Percentiles rank a stretch among this genome's conserved stretches.
phyloP scores from a whole-genome alignment of 2,888 invertebrate genomes.

The Chironomus tentans region DNA sequence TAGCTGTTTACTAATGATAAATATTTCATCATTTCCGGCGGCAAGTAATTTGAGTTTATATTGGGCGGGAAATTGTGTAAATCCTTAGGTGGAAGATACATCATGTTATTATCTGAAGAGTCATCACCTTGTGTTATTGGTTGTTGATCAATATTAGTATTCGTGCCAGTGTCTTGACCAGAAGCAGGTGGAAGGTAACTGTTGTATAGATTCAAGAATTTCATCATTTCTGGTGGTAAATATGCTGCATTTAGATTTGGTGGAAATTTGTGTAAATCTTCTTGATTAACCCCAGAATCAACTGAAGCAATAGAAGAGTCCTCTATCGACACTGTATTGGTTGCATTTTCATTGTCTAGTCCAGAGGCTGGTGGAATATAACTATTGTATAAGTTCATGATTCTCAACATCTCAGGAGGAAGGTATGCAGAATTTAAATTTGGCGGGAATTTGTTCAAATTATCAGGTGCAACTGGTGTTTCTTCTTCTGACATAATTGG shows the following conservation, averaged over 20 bases:
- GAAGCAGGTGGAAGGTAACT: neutral
- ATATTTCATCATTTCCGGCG: conserved; percentile 33
- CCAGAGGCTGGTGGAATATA: neutral
- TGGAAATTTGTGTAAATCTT: conserved; percentile 30
- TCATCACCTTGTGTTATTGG: neutral
- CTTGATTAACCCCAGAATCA: conserved; percentile 26
- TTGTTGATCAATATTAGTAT: neutral
- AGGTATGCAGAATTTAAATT: conserved; percentile 32
- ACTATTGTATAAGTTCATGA: neutral
- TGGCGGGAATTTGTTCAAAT: conserved; percentile 32
- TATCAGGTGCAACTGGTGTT: conserved; percentile 21
- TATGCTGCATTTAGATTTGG: conserved; percentile 33
- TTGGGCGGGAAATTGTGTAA: conserved; percentile 13
- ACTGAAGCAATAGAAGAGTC: too few relatives aligned
- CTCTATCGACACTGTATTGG: conserved; percentile 21
- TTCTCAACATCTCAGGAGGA: conserved; percentile 26
- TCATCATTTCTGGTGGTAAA: conserved; percentile 28
- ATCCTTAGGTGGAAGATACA: conserved; percentile 1
- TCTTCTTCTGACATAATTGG: too few relatives aligned
- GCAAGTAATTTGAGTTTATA: conserved; percentile 34
- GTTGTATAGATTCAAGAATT: neutral
- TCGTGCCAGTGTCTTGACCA: neutral
- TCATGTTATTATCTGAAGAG: neutral
- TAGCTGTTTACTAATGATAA: conserved; percentile 33
- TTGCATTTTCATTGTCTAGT: conserved; percentile 27